Evolutionary conservation across 1,140 invertebrate species (phyloP), one percentile per base, ranked within the genome.

Genomic region (Euwallacea similis): DNA sequence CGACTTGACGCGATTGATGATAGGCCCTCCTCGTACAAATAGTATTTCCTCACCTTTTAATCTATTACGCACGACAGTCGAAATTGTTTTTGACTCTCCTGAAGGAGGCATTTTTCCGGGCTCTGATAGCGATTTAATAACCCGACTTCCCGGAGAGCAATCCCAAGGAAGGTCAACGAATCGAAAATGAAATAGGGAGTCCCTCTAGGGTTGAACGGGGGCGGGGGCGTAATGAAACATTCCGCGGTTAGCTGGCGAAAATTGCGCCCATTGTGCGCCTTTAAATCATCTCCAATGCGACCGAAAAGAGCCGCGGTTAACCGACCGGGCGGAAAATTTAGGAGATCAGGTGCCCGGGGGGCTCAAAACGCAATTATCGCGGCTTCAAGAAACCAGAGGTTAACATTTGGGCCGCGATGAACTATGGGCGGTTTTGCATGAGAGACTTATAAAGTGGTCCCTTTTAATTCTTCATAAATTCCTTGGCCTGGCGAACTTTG

Each of bases 341-440:
- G 47, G 41, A 61, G 59, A 62, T 69, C 67, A 69, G 67, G 67
- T 69, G 59, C 46, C 58, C 16, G n/a, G 59, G 42, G 67, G 44
- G 50, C 60, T 63, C 67, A 55, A 69, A 69, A 69, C 50, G 60
- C 67, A 69, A 69, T 69, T 69, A 69, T 47, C 67, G 59, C n/a
- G 56, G 58, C 60, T 46, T 63, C 60, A 63, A 69, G 67, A 63
- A 69, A 63, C 59, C 67, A 62, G 59, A 69, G 59, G 66, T 68
- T 50, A 11, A 13, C 46, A 13, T 50, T 50, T 9, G 50, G 43
- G 6, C 50, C 8, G 33, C 33, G 21, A 50, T 50, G 46, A 50
- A 50, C 46, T 50, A 50, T 50, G 46, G 46, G 21, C 21, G 21
- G 21, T 33, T 33, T 33, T 33, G 21, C 21, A 33, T 33, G 21